Conservation (phyloP, 1,140 invertebrate species). For the Atta colombica region DNA sequence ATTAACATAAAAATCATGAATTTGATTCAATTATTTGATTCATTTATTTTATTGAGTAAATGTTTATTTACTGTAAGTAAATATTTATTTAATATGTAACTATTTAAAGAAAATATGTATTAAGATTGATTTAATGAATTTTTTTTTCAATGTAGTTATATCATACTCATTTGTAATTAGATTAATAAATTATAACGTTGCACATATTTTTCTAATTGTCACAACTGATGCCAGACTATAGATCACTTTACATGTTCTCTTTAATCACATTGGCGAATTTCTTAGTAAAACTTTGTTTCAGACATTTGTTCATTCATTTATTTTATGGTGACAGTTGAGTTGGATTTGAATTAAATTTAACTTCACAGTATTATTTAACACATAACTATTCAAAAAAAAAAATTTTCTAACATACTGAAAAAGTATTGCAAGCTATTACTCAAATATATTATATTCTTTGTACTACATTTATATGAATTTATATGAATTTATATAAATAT, state of each 20-base stretch:
- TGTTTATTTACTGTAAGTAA: too few relatives aligned
- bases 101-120: too few relatives aligned
- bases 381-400: not conserved
- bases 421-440: not conserved
- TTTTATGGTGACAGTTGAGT: not conserved
- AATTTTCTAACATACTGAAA: not conserved
- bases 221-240: slow-evolving; percentile 6
- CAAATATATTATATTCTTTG: not conserved
- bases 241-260: slow-evolving; percentile 18
- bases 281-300: too few relatives aligned
- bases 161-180: slow-evolving; percentile 10
- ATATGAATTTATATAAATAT: not conserved
- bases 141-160: not conserved
- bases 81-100: not conserved
- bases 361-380: not conserved
- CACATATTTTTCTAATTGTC: slow-evolving; percentile 20
- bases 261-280: slow-evolving; percentile 16
- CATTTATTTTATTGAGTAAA: too few relatives aligned
- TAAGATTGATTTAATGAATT: too few relatives aligned
- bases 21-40: too few relatives aligned
- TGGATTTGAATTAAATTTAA: slow-evolving; percentile 10
- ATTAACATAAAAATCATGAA: too few relatives aligned
- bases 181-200: not conserved
- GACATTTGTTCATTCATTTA: not conserved
- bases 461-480: not conserved